These are phyloP conservation scores for Casuarius casuarius DNA, from an alignment of 2,113 vertebrate genomes.

Conservation along the genomic window DNA sequence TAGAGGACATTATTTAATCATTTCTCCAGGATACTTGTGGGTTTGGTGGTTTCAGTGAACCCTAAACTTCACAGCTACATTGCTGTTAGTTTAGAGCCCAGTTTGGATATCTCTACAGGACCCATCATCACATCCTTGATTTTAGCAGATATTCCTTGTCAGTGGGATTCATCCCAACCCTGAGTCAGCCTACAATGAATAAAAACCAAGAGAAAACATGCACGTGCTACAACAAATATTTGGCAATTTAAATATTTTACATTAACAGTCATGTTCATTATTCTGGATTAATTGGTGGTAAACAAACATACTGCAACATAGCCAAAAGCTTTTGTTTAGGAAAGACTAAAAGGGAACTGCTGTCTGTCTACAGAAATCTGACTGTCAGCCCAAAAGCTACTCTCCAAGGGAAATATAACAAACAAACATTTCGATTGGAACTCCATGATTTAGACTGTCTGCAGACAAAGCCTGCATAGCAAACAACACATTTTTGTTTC, in stretches of 20 bases:
- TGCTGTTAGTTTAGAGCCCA: background rate
- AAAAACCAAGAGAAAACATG: background rate
- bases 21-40: background rate
- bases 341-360: background rate
- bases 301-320: background rate
- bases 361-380: slow-evolving; percentile 8
- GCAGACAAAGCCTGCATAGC: background rate
- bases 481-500: slow-evolving; percentile 1
- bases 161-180: background rate
- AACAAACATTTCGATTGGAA: slow-evolving; percentile 45
- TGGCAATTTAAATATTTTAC: background rate
- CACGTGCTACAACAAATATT: background rate
- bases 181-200: background rate
- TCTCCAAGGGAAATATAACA: slow-evolving; percentile 28
- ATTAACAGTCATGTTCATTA: background rate
- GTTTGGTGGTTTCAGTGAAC: background rate
- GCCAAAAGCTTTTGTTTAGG: slow-evolving; percentile 38
- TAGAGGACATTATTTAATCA: rapidly evolving
- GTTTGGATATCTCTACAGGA: background rate
- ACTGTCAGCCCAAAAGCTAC: slow-evolving; percentile 25
- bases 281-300: background rate
- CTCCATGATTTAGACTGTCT: background rate
- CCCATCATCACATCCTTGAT: background rate
- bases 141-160: background rate
- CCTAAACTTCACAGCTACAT: background rate